Conservation (phyloP, 2,797 vertebrate genomes). For the Antrozous pallidus region DNA sequence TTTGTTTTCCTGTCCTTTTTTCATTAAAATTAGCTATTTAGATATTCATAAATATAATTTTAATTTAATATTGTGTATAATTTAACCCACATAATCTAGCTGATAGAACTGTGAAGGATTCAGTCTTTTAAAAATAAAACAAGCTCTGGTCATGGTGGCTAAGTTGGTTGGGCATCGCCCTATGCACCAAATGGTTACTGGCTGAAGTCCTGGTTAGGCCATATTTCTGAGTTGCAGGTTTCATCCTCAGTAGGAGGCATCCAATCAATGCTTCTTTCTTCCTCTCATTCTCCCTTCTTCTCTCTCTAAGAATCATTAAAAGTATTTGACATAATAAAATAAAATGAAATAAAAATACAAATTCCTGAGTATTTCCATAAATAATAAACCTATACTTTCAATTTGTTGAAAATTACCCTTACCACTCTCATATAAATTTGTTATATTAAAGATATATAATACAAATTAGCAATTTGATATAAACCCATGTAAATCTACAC, state of each 20-base stretch:
- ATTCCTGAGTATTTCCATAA: neutral
- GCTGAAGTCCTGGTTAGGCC: neutral
- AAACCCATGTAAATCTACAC: neutral
- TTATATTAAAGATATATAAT: neutral
- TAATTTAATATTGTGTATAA: neutral
- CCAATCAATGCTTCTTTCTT: neutral
- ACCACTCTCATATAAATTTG: neutral
- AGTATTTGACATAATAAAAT: neutral
- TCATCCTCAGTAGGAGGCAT: neutral
- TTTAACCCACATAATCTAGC: neutral
- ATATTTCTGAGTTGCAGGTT: neutral
- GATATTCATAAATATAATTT: neutral
- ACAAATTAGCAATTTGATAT: neutral
- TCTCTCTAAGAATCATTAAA: neutral
- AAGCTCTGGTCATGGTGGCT: neutral
- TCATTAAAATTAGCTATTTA: neutral
- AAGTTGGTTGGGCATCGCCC: no score
- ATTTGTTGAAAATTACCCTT: slow-evolving; percentile 1
- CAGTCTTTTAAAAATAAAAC: neutral
- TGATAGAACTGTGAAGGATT: neutral
- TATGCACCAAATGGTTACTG: neutral
- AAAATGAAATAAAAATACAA: neutral
- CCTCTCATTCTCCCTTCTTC: neutral
- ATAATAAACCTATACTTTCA: neutral
- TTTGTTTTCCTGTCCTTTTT: neutral